Evolutionary conservation across 2,113 vertebrate species (phyloP).

Genomic region (Leucopsar rothschildi): DNA sequence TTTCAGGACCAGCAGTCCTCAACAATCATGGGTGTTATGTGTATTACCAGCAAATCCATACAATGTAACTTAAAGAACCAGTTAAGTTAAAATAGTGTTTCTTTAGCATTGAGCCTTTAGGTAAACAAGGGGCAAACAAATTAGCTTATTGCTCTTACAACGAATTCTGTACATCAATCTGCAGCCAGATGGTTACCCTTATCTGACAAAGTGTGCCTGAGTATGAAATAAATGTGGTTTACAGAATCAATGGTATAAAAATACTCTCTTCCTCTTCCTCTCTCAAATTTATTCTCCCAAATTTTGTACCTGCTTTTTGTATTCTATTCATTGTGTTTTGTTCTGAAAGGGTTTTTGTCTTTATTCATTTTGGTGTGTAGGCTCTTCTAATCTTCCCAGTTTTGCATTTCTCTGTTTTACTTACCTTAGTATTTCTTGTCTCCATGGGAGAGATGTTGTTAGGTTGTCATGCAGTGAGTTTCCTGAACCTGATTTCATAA

Average conservation of each 20-base stretch:
- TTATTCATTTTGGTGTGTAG: neutral
- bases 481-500: neutral
- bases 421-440: neutral
- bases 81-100: neutral
- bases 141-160: neutral
- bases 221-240: neutral
- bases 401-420: neutral
- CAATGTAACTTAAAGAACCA: neutral
- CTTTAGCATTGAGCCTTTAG: neutral
- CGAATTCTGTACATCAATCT: accelerated
- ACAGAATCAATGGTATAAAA: neutral
- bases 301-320: neutral
- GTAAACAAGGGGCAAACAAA: neutral
- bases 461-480: neutral
- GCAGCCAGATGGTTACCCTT: neutral
- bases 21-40: neutral
- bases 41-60: neutral
- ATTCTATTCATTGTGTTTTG: neutral
- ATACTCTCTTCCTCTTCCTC: neutral
- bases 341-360: neutral
- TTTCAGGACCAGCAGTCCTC: neutral
- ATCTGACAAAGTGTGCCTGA: neutral
- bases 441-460: neutral
- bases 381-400: neutral
- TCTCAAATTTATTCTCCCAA: neutral